Base-by-base conservation (phyloP, 2,888 invertebrate genomes). In the Salticus scenicus region DNA sequence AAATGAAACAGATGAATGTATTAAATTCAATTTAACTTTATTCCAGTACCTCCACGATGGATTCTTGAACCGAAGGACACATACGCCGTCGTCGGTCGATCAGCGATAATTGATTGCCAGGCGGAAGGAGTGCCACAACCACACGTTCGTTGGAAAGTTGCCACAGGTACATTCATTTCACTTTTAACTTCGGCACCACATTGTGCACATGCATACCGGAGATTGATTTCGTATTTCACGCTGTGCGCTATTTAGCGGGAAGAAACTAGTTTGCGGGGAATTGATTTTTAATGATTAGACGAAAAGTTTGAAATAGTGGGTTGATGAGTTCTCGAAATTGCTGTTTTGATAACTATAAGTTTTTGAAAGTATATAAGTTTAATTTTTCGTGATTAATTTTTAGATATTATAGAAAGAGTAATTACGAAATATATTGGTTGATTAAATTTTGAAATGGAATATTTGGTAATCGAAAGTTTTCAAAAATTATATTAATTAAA, bases 31-130 rank as follows among this genome's bases (percentile, higher is more conserved):
- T 2, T n/a, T 12, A 47, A 57, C 57, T 31, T 47, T 31, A 64
- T 57, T 57, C 63, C 75, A 88, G 90, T 90, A 80, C 89, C 89
- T 57, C 89, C 90, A 31, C 84, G 87, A 20, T 89, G 90, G 90
- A 71, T 88, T 31, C 83, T 89, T 77, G 89, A 90, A 77, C 90
- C 90, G 10, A 88, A 81, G 51, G 89, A 90, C 81, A 88, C 88
- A 67, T 88, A 88, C 64, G 89, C 89, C 27, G 90, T 90, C 28
- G 89, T 88, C 70, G 90, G 90, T 69, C 78, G 83, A 78, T 77
- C 88, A 75, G 84, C 87, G 30, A 81, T 80, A 63, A 87, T 89
- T 69, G 88, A 89, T 76, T 89, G 89, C 80, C 88, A 88, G 33
- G 88, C 89, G 30, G 88, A 87, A 64, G 89, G 89, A 24, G 88